A percentile compares a stretch with the other conserved stretches of the same genome.
phyloP scores from a whole-genome alignment of 2,888 invertebrate genomes.

The Rotaria sp. region DNA sequence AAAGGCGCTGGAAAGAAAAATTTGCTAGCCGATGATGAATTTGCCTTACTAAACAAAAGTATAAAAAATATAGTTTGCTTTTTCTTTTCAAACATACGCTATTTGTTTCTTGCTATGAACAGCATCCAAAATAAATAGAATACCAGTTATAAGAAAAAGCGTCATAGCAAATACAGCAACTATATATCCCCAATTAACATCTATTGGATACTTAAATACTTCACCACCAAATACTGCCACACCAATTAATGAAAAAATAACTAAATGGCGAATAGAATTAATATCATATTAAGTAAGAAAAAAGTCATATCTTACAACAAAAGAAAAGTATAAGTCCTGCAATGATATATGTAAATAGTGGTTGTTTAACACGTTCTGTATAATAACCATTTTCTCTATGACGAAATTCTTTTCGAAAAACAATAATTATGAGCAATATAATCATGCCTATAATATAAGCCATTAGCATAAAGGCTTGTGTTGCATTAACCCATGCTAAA shows the following conservation, averaged over 20 bases:
- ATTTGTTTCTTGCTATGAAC: background rate
- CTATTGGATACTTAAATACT: background rate
- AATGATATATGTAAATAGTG: background rate
- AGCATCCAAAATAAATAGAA: background rate
- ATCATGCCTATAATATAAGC: background rate
- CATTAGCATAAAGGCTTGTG: conserved; percentile 8
- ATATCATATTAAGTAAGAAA: background rate
- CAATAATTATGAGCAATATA: background rate
- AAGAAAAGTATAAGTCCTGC: background rate
- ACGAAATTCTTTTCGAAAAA: background rate
- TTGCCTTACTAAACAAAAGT: background rate
- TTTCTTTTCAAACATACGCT: background rate
- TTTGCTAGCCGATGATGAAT: background rate
- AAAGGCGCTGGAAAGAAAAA: conserved; percentile 14
- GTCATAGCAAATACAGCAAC: background rate
- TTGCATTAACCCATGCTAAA: conserved; percentile 23
- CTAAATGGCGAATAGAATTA: background rate
- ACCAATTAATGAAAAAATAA: background rate
- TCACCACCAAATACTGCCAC: background rate
- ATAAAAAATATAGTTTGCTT: background rate
- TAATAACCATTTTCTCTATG: background rate
- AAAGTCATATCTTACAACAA: background rate
- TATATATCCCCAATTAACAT: conserved; percentile 15
- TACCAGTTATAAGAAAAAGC: background rate
- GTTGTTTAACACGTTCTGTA: background rate